Evolutionary conservation across 2,797 vertebrate species (phyloP).

Genomic region (Acanthopagrus latus): DNA sequence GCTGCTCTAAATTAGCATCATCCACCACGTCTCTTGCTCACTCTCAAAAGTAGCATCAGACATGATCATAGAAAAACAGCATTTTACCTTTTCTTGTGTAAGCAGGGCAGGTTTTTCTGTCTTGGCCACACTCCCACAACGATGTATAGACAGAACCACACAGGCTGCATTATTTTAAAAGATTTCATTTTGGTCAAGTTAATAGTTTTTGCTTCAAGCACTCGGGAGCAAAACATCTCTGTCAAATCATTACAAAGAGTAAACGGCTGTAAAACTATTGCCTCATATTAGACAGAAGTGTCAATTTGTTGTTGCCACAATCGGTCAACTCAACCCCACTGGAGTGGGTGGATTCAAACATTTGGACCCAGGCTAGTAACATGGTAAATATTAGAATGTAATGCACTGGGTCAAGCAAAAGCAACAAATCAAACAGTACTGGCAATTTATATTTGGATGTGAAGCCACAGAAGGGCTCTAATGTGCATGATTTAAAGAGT

Average conservation of each 20-base stretch:
- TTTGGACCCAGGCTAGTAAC: no score
- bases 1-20: constrained; percentile 8
- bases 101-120: not conserved
- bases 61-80: no score
- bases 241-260: not conserved
- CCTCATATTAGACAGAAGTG: no score
- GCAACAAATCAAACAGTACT: not conserved
- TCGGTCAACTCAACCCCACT: no score
- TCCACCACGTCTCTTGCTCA: not conserved
- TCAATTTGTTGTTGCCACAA: no score
- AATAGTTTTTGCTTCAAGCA: not conserved
- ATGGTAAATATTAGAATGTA: not conserved
- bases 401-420: not conserved
- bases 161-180: not conserved
- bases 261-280: no score
- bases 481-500: not conserved
- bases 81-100: not conserved
- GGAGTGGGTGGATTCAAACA: no score
- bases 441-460: not conserved
- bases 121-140: not conserved
- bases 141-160: not conserved
- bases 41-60: not conserved
- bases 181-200: not conserved
- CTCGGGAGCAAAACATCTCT: no score
- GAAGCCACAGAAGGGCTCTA: not conserved